Evolutionary conservation across 2,888 invertebrate species (phyloP).

Genomic region (Tridacna gigas): DNA sequence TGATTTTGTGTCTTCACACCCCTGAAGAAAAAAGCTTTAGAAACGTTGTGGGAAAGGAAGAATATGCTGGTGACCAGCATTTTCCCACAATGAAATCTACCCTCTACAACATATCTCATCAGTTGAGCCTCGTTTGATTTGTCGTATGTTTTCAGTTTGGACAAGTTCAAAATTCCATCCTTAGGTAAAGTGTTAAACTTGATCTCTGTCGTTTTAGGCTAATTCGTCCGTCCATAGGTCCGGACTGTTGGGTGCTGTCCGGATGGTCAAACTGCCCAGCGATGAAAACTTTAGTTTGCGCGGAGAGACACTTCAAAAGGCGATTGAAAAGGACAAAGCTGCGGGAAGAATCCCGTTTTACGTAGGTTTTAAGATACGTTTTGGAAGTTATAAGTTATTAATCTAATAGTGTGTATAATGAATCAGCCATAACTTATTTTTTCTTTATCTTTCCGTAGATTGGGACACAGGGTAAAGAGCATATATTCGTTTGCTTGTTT

Average conservation of each 20-base stretch:
- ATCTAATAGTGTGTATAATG: neutral
- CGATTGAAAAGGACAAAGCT: conserved; percentile 79
- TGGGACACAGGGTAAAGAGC: no score
- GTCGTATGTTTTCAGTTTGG: no score
- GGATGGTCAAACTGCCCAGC: conserved; percentile 77
- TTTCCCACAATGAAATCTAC: neutral
- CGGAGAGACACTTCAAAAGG: conserved; percentile 72
- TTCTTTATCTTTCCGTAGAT: neutral
- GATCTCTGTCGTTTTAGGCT: conserved; percentile 79
- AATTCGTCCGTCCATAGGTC: conserved; percentile 84
- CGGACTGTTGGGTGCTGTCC: conserved; percentile 80
- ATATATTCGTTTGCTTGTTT: no score
- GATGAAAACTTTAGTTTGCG: conserved; percentile 77
- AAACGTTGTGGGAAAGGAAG: neutral
- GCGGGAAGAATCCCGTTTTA: conserved; percentile 83
- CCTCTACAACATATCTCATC: no score
- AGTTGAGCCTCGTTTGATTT: no score
- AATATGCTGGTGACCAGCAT: neutral
- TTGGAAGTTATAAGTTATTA: neutral
- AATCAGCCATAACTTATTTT: neutral
- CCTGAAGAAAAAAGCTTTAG: neutral
- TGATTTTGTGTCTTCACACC: no score
- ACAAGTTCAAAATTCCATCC: no score
- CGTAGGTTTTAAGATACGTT: conserved; percentile 69
- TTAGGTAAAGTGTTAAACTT: no score